phyloP scores from a whole-genome alignment of 2,888 invertebrate genomes.

The Hoplodrina blanda region DNA sequence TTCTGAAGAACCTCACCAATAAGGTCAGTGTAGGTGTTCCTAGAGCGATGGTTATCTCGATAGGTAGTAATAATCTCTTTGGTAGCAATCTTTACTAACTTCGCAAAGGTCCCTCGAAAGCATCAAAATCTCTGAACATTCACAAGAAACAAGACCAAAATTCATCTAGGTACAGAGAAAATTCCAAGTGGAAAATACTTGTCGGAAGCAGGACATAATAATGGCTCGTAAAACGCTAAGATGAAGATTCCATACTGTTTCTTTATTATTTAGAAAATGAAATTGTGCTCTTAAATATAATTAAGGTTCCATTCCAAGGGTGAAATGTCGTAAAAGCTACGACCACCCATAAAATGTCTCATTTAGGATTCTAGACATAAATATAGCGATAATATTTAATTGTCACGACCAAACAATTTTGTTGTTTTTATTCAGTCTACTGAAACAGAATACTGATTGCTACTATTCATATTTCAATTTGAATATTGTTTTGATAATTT shows the following conservation, averaged over 20 bases:
- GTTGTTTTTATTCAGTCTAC: slow-evolving; percentile 44
- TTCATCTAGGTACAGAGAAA: slow-evolving; percentile 1
- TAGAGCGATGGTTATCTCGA: too few relatives aligned
- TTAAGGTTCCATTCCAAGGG: slow-evolving; percentile 46
- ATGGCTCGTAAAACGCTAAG: slow-evolving; percentile 24
- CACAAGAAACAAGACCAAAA: background rate
- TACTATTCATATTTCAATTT: slow-evolving; percentile 32
- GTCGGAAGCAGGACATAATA: slow-evolving; percentile 16
- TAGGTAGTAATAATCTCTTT: too few relatives aligned
- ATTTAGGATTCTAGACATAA: slow-evolving; percentile 52
- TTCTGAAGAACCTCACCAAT: too few relatives aligned
- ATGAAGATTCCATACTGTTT: slow-evolving; percentile 39
- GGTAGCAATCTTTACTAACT: too few relatives aligned
- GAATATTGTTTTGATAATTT: slow-evolving; percentile 16
- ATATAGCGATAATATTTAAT: slow-evolving; percentile 47
- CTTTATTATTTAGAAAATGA: slow-evolving; percentile 54
- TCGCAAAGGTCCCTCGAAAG: too few relatives aligned
- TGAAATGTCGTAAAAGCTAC: slow-evolving; percentile 46
- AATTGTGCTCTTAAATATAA: slow-evolving; percentile 52
- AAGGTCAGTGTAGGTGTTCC: too few relatives aligned
- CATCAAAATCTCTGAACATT: background rate
- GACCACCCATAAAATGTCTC: slow-evolving; percentile 50
- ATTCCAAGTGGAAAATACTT: slow-evolving; percentile 14
- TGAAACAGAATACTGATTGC: slow-evolving; percentile 38
- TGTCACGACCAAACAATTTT: slow-evolving; percentile 37